Evolutionary conservation across 1,140 invertebrate genomes (phyloP), one percentile per base, ranked within the genome.

Genomic region (Armadillidium nasatum): DNA sequence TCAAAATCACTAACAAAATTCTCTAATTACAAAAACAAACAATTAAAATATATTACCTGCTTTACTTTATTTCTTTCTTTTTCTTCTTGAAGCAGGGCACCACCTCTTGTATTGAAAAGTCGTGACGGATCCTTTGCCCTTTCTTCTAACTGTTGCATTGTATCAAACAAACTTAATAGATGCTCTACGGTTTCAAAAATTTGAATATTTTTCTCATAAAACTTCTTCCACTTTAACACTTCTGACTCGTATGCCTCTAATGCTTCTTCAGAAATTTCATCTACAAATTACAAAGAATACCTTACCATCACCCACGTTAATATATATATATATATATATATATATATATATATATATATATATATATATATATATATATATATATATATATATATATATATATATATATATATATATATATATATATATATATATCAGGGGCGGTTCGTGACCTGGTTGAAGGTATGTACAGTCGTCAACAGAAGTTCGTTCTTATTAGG

Each of bases 31-130:
- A n/a, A n/a, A n/a, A n/a, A n/a, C n/a, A n/a, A n/a, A n/a, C n/a
- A n/a, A n/a, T n/a, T n/a, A 33, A 33, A 6, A 33, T 1, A 6
- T 33, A 33, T 75, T 80, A 87, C 87, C 83, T 90, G 91, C 66
- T 87, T 89, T 0, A 89, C 85, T 15, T 90, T 88, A 82, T 93
- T 95, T 10, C 93, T 86, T 81, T 93, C 91, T 81, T 91, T 93
- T 84, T 95, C 94, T 83, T 95, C 93, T 43, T 88, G 87, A 0
- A 96, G 84, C 10, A 96, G 85, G 79, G 92, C 90, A 0, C 93
- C 93, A 7, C 93, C 93, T 67, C 94, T 88, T 85, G 95, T 94
- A 76, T 93, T 90, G 82, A 91, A 94, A 0, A 83, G 74, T 3
- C 94, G 87, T 78, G 91, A 90, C 0, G 92, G 91, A 83, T 93